A percentile compares a stretch with the other conserved stretches of the same genome.
phyloP scores from a whole-genome alignment of 2,797 vertebrate species.

The Leptoclinus maculatus region DNA sequence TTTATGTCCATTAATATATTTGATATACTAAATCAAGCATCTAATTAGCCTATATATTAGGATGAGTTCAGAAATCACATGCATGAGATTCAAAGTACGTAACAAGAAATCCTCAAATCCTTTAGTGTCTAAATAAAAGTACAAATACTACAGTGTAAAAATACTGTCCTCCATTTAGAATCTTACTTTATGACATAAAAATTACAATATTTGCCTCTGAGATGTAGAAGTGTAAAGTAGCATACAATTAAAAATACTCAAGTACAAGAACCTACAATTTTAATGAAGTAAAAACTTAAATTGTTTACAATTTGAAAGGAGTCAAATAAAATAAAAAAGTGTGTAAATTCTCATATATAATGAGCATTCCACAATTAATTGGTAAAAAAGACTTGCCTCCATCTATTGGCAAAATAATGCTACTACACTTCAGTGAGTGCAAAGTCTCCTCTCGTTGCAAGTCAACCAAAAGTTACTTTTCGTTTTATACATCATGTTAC shows the following conservation, averaged over 20 bases:
- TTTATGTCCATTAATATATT: background rate
- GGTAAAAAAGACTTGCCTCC: conserved; percentile 46
- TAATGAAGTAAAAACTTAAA: too few relatives aligned
- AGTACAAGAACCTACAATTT: too few relatives aligned
- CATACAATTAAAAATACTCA: too few relatives aligned
- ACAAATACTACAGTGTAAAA: too few relatives aligned
- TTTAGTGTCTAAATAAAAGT: too few relatives aligned
- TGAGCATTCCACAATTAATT: background rate
- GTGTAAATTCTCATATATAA: background rate
- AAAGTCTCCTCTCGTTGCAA: background rate
- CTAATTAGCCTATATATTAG: too few relatives aligned
- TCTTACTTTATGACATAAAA: background rate
- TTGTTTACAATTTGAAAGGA: background rate
- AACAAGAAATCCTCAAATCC: too few relatives aligned
- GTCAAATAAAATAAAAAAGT: background rate
- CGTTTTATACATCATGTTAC: background rate
- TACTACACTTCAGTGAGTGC: background rate
- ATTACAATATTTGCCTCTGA: background rate
- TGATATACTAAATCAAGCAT: background rate
- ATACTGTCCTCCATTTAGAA: background rate
- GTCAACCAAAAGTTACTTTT: background rate
- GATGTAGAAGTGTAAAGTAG: background rate
- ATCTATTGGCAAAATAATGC: conserved; percentile 53
- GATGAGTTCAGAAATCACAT: too few relatives aligned
- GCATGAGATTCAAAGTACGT: too few relatives aligned